Evolutionary conservation across 2,888 invertebrate species (phyloP), one percentile per base, ranked within the genome.

Genomic region (Catocala nupta): DNA sequence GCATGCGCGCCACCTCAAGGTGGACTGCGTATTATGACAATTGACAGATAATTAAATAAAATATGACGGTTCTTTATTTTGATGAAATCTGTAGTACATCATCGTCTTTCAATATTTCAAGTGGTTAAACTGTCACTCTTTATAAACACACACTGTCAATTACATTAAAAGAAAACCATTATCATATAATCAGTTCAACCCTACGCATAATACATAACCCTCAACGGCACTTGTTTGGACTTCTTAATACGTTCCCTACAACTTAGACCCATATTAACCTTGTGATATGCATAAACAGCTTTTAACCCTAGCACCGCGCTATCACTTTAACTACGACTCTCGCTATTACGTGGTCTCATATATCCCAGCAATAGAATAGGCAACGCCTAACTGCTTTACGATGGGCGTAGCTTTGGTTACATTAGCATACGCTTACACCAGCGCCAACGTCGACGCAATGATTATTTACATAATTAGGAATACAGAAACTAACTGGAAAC

Each of bases 391-490:
- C 75, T 60, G 62, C 56, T 66, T 67, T 65, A 59, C 61, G 65
- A 76, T 73, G 70, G 68, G 65, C 65, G 63, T 70, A 75, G 81
- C 75, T 83, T 81, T 73, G 79, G 75, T 75, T 78, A 72, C 73
- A 86, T 87, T 86, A 83, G 78, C 86, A 86, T 87, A 86, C 77
- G 78, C 78, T 86, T 80, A 79, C 74, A 78, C 73, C 48, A 42
- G 72, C 67, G 55, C 69, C 73, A 75, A 70, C 70, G 64, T 78
- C 75, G 64, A 49, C 74, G 81, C 68, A 65, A 78, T 78, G 73
- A 81, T 81, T 84, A 86, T 86, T 86, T 85, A 83, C 85, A 85
- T 87, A 86, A 86, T 86, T 82, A 85, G 80, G 73, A 65, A 54
- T 47, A 16, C 16, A 11, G 12, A 16, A 7, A 47, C 47, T 47